A percentile compares a stretch with the other conserved stretches of the same genome.
These are phyloP conservation scores for Willowsia nigromaculata DNA, from an alignment of 2,888 invertebrate genomes.

Conservation along the genomic window DNA sequence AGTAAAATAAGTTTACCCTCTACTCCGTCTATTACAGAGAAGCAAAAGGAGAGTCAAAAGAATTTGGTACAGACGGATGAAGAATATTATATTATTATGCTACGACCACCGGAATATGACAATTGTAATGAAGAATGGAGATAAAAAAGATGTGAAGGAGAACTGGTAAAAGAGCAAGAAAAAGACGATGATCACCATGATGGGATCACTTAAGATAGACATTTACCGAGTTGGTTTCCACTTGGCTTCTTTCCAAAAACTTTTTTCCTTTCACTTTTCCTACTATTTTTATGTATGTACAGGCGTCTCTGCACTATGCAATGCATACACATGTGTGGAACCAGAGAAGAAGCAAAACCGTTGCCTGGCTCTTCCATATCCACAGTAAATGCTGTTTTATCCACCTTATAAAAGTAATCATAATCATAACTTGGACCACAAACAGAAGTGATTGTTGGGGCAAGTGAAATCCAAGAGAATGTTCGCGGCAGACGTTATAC, in stretches of 20 bases:
- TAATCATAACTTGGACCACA: background rate
- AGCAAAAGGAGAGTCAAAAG: background rate
- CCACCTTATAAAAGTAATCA: conserved; percentile 12
- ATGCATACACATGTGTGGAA: no score
- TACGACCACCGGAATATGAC: conserved; percentile 48
- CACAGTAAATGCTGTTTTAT: background rate
- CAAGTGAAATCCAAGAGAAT: background rate
- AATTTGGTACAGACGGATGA: background rate
- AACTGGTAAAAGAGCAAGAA: conserved; percentile 6
- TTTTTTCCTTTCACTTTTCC: conserved; percentile 21
- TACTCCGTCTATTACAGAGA: background rate
- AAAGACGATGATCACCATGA: conserved; percentile 58
- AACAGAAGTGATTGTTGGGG: background rate
- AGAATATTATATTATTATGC: conserved; percentile 33
- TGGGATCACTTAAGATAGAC: conserved; percentile 70
- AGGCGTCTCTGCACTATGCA: no score
- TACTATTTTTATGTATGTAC: no score
- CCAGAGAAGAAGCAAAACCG: no score
- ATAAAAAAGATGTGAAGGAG: conserved; percentile 36
- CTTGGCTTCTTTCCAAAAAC: conserved; percentile 67
- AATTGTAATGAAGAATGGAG: conserved; percentile 60
- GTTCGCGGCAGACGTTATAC: background rate
- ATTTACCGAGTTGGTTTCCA: conserved; percentile 68
- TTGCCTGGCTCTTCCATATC: no score
- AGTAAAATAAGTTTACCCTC: background rate